These are phyloP conservation scores for Apostichopus leukothele DNA, from an alignment of 53 echinoderm and acorn worm species.

Conservation along the genomic window DNA sequence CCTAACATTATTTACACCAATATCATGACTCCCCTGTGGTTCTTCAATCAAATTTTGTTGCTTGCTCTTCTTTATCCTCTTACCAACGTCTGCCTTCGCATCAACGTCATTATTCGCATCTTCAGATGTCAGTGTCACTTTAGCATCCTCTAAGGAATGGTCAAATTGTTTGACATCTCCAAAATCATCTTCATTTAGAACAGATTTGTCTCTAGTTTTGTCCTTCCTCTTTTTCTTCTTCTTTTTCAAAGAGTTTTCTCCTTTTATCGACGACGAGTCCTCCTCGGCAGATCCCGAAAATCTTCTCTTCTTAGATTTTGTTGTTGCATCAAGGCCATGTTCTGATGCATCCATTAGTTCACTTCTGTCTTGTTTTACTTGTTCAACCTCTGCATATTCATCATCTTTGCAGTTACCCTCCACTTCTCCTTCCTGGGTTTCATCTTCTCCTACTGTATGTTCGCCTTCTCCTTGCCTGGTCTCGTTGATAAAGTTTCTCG, in stretches of 20 bases:
- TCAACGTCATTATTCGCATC: neutral
- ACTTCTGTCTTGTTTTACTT: no score
- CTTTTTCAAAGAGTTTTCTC: neutral
- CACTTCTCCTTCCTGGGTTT: neutral
- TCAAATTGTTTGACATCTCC: no score
- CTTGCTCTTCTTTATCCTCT: neutral
- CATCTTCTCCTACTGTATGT: neutral
- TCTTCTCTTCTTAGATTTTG: neutral
- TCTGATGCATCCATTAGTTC: no score
- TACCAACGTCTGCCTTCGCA: neutral
- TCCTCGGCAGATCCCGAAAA: neutral
- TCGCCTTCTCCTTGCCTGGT: neutral
- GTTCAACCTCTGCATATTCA: no score
- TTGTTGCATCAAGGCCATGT: neutral
- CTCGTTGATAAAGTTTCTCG: neutral
- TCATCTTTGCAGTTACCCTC: neutral
- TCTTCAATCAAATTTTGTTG: neutral
- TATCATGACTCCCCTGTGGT: no score
- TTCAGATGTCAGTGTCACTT: neutral
- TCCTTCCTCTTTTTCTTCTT: slow-evolving; percentile 40
- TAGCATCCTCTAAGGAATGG: neutral
- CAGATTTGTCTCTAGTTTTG: neutral
- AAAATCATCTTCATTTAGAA: slow-evolving; percentile 2
- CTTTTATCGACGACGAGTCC: neutral
- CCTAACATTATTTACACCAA: no score